Evolutionary conservation across 1,140 invertebrate species (phyloP), one percentile per base, ranked within the genome.

Genomic region (Mya arenaria): DNA sequence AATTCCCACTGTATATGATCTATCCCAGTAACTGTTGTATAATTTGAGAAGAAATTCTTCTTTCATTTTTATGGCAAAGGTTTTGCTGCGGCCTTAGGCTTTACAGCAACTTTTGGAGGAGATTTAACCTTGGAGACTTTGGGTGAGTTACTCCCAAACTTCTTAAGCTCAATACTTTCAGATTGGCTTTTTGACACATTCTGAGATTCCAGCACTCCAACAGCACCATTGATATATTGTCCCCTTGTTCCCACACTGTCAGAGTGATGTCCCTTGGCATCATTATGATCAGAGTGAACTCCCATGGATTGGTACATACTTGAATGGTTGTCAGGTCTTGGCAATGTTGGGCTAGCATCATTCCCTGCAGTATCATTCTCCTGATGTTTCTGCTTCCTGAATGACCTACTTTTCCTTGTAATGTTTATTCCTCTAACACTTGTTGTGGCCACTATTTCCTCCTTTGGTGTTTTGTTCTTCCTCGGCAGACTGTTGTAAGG

Each of bases 381-480:
- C 56, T 52, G 60, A 56, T 58, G 82, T 71, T 62, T 86, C 19
- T 87, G 85, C 58, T 78, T 73, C 30, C 88, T 84, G 69, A 90
- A 90, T 17, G 89, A 91, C 36, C 89, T 73, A 44, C 86, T 90
- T 66, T 84, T 87, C 34, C 81, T 78, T 13, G 88, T 89, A 30
- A 90, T 75, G 32, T 84, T 80, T 34, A 90, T 88, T 13, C 87
- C 86, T 73, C 89, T 90, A 0, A 89, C 82, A 8, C 84, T 73
- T 58, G 86, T 82, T 34, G 85, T 68, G 19, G 71, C 48, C 5
- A 82, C 30, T 19, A 85, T 72, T 4, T 84, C 69, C 28, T 71
- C 55, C 30, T 44, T 44, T 8, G 23, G 4, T 3, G 30, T 74
- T 30, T 87, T 88, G 15, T 73, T 74, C 48, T 83, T 90, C 13